phyloP scores from a whole-genome alignment of 2,797 vertebrate genomes.

The Oreochromis grahami region DNA sequence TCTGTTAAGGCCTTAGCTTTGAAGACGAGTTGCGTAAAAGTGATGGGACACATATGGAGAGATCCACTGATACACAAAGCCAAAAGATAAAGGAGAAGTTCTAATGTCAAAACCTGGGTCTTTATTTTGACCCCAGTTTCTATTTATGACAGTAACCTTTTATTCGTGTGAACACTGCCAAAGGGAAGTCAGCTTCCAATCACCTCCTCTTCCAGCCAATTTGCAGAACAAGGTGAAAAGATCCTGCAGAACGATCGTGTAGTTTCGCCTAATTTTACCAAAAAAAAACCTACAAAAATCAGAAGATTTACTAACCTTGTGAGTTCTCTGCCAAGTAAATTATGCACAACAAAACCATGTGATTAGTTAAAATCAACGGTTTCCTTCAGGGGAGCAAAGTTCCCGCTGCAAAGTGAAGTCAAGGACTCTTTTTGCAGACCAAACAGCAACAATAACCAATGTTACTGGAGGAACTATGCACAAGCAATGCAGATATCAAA shows the following conservation, averaged over 20 bases:
- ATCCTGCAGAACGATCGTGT: not conserved
- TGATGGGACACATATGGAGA: not conserved
- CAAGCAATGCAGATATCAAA: constrained; percentile 47
- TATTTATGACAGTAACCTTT: not conserved
- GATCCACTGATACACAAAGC: not conserved
- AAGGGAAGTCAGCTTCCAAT: not conserved
- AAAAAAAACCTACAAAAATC: not conserved
- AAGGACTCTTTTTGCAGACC: constrained; percentile 48
- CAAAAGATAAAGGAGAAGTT: not conserved
- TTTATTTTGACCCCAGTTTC: not conserved
- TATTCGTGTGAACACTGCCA: not conserved
- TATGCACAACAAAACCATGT: not conserved
- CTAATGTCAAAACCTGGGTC: not conserved
- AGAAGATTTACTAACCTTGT: not conserved
- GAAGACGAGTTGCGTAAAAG: not conserved
- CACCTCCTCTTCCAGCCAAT: not conserved
- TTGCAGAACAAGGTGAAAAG: not conserved
- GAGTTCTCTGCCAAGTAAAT: not conserved
- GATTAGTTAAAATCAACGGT: not conserved
- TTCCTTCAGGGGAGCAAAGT: not conserved
- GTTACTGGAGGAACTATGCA: constrained; percentile 34
- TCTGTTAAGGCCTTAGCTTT: constrained; percentile 6
- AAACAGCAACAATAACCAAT: constrained; percentile 32
- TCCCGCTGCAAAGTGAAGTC: not conserved
- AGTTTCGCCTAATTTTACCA: not conserved